A percentile compares a stretch with the other conserved stretches of the same genome.
phyloP scores from a whole-genome alignment of 2,113 vertebrate species.

The Elaphurus davidianus region DNA sequence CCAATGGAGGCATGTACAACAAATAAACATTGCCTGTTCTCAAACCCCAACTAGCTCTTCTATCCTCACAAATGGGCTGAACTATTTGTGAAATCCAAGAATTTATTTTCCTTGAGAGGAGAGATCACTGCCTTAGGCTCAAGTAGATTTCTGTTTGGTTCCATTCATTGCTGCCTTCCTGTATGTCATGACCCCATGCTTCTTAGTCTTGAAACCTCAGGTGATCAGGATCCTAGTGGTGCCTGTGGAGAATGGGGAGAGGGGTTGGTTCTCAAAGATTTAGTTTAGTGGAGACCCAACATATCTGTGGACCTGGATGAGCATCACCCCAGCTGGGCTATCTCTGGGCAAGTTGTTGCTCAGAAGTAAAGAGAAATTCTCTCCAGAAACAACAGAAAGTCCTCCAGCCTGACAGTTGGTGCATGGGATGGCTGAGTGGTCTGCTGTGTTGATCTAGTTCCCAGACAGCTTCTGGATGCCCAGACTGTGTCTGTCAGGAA shows the following conservation, averaged over 20 bases:
- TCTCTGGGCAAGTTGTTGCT: not conserved
- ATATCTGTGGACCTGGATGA: not conserved
- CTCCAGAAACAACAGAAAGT: not conserved
- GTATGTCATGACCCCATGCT: too few species aligned
- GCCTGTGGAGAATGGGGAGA: not conserved
- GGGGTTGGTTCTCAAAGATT: not conserved
- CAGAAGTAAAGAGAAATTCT: constrained; percentile 2
- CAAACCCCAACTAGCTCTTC: not conserved
- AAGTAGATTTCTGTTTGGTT: not conserved
- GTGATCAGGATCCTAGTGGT: not conserved
- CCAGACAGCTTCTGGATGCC: not conserved
- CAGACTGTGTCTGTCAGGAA: not conserved
- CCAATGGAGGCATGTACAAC: not conserved
- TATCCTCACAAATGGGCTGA: not conserved
- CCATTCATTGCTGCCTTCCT: not conserved
- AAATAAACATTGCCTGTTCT: not conserved
- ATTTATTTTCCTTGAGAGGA: not conserved
- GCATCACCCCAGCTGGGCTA: not conserved
- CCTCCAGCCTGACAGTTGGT: not conserved
- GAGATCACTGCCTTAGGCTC: not conserved
- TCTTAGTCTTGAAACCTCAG: not conserved
- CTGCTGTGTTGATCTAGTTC: not conserved
- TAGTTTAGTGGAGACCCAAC: not conserved
- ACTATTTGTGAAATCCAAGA: not conserved
- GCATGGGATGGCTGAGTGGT: not conserved